Evolutionary conservation across 2,797 vertebrate species (phyloP).

Genomic region (Bradypodion pumilum): DNA sequence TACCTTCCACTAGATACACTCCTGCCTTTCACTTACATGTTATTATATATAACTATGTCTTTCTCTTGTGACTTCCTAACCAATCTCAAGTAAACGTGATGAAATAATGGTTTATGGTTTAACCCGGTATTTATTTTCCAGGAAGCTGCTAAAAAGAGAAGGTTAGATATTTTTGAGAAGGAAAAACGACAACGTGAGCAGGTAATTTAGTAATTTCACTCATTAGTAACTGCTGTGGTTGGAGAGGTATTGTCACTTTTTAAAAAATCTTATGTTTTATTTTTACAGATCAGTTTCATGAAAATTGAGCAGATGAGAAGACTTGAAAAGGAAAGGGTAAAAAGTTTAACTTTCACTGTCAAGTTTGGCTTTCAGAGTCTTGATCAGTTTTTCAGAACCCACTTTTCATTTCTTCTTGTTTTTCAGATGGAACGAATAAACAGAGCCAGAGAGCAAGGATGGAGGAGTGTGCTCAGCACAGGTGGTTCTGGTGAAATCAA

Average conservation of each 20-base stretch:
- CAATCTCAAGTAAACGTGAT: slow-evolving; percentile 28
- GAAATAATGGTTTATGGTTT: slow-evolving; percentile 34
- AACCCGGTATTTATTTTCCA: slow-evolving; percentile 73
- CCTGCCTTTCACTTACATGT: neutral
- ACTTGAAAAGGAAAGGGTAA: slow-evolving; percentile 92
- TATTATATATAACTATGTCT: neutral
- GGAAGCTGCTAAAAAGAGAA: slow-evolving; percentile 87
- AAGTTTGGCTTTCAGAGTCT: neutral
- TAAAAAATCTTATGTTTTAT: slow-evolving; percentile 57
- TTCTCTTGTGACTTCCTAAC: slow-evolving; percentile 45
- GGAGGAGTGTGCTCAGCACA: slow-evolving; percentile 91
- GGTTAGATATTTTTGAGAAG: slow-evolving; percentile 85
- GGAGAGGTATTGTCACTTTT: slow-evolving; percentile 41
- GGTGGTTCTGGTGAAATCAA: slow-evolving; percentile 84
- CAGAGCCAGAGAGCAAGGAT: slow-evolving; percentile 95
- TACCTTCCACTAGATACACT: slow-evolving; percentile 59
- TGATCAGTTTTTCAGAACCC: slow-evolving; percentile 36
- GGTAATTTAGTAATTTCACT: slow-evolving; percentile 73
- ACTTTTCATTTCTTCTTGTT: slow-evolving; percentile 64
- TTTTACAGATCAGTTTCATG: slow-evolving; percentile 83
- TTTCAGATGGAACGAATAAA: slow-evolving; percentile 90
- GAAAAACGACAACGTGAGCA: slow-evolving; percentile 90
- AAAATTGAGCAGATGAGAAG: slow-evolving; percentile 91
- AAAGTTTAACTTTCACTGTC: slow-evolving; percentile 16
- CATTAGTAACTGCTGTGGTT: slow-evolving; percentile 5